phyloP scores from a whole-genome alignment of 2,888 invertebrate species.

The Quadriops clusia region DNA sequence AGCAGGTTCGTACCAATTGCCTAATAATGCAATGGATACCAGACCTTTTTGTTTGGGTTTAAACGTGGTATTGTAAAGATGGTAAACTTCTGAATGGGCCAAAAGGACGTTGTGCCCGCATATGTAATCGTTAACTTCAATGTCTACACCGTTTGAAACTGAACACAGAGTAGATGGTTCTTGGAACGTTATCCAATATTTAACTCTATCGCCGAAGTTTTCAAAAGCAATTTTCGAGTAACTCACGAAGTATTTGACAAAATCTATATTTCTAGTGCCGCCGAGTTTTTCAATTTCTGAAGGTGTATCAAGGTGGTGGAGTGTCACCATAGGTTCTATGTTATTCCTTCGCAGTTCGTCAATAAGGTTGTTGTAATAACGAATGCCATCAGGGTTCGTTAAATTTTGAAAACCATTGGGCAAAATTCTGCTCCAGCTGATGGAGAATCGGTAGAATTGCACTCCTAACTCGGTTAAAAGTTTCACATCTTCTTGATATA shows the following conservation, averaged over 20 bases:
- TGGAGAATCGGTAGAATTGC: constrained; percentile 44
- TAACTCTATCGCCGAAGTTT: constrained; percentile 23
- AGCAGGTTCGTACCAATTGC: too few relatives aligned
- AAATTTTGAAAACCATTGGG: constrained; percentile 42
- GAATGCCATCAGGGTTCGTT: constrained; percentile 48
- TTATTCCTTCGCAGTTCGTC: constrained; percentile 36
- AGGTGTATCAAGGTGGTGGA: constrained; percentile 58
- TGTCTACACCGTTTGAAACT: constrained; percentile 34
- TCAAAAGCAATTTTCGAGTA: constrained; percentile 37
- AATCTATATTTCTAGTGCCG: constrained; percentile 18
- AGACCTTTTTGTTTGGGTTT: constrained; percentile 41
- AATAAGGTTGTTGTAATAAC: constrained; percentile 49
- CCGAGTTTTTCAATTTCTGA: constrained; percentile 30
- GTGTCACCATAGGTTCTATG: constrained; percentile 49
- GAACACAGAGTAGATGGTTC: constrained; percentile 35
- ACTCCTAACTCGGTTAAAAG: constrained; percentile 43
- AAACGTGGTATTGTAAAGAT: constrained; percentile 48
- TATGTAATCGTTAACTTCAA: constrained; percentile 45
- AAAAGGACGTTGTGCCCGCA: constrained; percentile 51
- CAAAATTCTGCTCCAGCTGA: constrained; percentile 54
- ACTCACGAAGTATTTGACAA: constrained; percentile 41
- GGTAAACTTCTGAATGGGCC: constrained; percentile 53
- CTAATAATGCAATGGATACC: too few relatives aligned
- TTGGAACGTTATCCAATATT: constrained; percentile 43
- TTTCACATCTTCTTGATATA: constrained; percentile 20